Conservation (phyloP, 2,888 invertebrate species). For the Brenthis daphne region DNA sequence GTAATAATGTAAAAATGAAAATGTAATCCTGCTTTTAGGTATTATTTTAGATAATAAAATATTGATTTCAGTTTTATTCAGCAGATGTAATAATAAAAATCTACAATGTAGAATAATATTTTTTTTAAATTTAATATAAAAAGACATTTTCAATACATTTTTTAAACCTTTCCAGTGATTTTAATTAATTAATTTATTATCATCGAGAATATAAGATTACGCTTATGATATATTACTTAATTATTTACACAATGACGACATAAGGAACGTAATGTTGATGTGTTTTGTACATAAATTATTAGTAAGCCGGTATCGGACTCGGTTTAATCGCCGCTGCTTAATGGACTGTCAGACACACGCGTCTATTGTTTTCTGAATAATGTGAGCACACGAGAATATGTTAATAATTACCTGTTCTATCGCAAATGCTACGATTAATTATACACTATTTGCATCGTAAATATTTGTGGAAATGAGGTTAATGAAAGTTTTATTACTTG, state of each 20-base stretch:
- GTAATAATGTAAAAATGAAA: no score
- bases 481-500: neutral
- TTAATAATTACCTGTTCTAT: conserved; percentile 68
- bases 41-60: no score
- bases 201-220: neutral
- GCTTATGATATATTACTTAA: neutral
- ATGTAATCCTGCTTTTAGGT: no score
- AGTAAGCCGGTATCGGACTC: conserved; percentile 36
- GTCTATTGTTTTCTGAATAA: conserved; percentile 63
- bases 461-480: neutral
- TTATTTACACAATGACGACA: neutral
- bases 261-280: conserved; percentile 17
- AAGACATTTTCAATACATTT: no score
- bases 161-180: no score
- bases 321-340: conserved; percentile 49
- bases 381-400: conserved; percentile 34
- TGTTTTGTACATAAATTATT: conserved; percentile 33
- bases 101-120: no score
- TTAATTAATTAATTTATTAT: no score
- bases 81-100: no score
- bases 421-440: conserved; percentile 52
- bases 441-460: conserved; percentile 11
- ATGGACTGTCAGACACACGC: conserved; percentile 72
- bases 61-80: no score
- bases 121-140: no score